phyloP scores from a whole-genome alignment of 2,113 vertebrate species.

The Sinocyclocheilus grahami region DNA sequence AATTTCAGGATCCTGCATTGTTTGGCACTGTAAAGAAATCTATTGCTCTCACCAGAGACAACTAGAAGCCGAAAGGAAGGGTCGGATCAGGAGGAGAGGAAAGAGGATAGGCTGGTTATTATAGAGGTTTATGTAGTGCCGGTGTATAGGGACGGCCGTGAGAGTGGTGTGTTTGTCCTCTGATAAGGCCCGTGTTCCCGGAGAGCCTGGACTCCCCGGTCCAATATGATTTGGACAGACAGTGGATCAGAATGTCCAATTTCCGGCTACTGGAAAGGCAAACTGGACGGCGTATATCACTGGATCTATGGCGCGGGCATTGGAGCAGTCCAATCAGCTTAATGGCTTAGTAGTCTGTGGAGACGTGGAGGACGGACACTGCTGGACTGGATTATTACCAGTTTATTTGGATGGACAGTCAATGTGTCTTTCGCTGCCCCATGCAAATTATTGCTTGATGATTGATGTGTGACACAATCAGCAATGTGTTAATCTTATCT shows the following conservation, averaged over 20 bases:
- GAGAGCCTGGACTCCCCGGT: not conserved
- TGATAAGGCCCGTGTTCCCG: slow-evolving; percentile 39
- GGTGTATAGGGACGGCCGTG: not conserved
- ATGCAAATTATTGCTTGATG: not conserved
- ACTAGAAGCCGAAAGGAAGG: slow-evolving; percentile 13
- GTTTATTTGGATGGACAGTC: slow-evolving; percentile 2
- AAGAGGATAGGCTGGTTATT: slow-evolving; percentile 3
- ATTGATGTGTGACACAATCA: not conserved
- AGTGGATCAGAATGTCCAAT: slow-evolving; percentile 12
- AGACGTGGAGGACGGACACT: slow-evolving; percentile 1
- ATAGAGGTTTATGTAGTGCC: slow-evolving; percentile 3
- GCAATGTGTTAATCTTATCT: not conserved
- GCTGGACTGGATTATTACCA: slow-evolving; percentile 7
- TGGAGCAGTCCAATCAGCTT: slow-evolving; percentile 10
- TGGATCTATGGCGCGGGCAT: slow-evolving; percentile 13
- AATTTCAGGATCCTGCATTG: slow-evolving; percentile 48
- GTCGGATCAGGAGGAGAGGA: slow-evolving; percentile 1
- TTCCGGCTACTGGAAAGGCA: slow-evolving; percentile 18
- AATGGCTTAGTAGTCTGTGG: slow-evolving; percentile 26
- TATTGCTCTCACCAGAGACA: slow-evolving; percentile 48
- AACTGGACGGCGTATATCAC: not conserved
- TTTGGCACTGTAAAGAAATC: slow-evolving; percentile 50
- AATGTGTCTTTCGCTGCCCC: not conserved
- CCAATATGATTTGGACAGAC: slow-evolving; percentile 34
- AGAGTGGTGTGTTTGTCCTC: slow-evolving; percentile 10